Conservation (phyloP, 2,888 invertebrate genomes). For the Ariolimax columbianus region DNA sequence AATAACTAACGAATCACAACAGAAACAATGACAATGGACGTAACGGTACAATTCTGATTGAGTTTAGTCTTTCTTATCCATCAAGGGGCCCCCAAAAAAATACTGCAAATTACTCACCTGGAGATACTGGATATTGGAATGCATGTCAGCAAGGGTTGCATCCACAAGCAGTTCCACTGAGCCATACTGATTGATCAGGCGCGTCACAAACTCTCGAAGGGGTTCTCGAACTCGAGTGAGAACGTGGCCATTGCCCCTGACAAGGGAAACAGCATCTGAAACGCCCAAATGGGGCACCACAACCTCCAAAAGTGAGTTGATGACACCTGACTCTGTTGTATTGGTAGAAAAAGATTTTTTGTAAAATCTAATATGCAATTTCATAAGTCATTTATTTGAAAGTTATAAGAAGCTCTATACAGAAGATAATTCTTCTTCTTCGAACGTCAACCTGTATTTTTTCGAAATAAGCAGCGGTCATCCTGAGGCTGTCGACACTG, state of each 20-base stretch:
- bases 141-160: constrained; percentile 28
- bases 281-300: constrained; percentile 38
- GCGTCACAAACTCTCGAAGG: constrained; percentile 32
- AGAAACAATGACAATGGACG: no score
- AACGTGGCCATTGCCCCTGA: constrained; percentile 40
- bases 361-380: neutral
- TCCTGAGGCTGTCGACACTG: no score
- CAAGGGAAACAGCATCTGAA: constrained; percentile 39
- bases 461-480: no score
- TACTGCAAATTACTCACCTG: neutral
- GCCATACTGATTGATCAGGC: constrained; percentile 22
- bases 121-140: constrained; percentile 22
- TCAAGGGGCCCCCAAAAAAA: no score
- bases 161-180: constrained; percentile 43
- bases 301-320: constrained; percentile 33
- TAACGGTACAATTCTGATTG: no score
- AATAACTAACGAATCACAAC: no score
- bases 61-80: no score
- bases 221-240: constrained; percentile 13
- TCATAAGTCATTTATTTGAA: no score
- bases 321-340: neutral
- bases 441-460: no score
- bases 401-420: no score
- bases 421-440: no score
- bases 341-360: neutral